phyloP scores from a whole-genome alignment of 2,888 invertebrate genomes.

The Pandemis corylana region DNA sequence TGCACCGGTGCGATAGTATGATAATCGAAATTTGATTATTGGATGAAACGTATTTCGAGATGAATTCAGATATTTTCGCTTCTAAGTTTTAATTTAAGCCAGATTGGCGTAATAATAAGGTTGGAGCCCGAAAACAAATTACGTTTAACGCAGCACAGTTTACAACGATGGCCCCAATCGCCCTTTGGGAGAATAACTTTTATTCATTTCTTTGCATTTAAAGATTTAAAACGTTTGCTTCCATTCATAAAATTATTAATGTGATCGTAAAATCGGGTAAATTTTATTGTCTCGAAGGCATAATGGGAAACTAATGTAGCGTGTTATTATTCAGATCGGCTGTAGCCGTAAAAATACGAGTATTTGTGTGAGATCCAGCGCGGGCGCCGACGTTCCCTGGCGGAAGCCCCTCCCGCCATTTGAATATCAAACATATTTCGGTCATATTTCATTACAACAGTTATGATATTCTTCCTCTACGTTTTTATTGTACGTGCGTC shows the following conservation, averaged over 20 bases:
- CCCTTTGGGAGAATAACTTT: conserved; percentile 66
- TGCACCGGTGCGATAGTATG: neutral
- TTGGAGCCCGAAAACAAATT: conserved; percentile 17
- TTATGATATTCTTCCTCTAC: conserved; percentile 82
- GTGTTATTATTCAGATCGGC: conserved; percentile 84
- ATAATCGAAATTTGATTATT: neutral
- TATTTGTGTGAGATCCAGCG: conserved; percentile 67
- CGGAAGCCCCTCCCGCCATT: conserved; percentile 80
- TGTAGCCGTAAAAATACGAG: conserved; percentile 82
- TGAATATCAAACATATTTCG: conserved; percentile 82
- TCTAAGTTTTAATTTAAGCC: neutral
- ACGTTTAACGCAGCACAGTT: conserved; percentile 71
- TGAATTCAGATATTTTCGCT: neutral
- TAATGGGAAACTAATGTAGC: conserved; percentile 85
- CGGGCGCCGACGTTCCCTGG: conserved; percentile 60
- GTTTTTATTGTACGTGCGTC: conserved; percentile 71
- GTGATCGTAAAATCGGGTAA: conserved; percentile 85
- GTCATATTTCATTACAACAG: conserved; percentile 80
- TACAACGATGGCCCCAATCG: conserved; percentile 71
- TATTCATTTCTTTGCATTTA: conserved; percentile 77
- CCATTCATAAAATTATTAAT: conserved; percentile 86
- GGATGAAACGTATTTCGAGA: neutral
- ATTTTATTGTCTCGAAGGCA: conserved; percentile 85
- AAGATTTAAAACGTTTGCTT: conserved; percentile 80
- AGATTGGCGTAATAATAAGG: conserved; percentile 26